Evolutionary conservation across 37 sponge, comb jelly and placozoan species (phyloP).

Genomic region (Spongia lamella): DNA sequence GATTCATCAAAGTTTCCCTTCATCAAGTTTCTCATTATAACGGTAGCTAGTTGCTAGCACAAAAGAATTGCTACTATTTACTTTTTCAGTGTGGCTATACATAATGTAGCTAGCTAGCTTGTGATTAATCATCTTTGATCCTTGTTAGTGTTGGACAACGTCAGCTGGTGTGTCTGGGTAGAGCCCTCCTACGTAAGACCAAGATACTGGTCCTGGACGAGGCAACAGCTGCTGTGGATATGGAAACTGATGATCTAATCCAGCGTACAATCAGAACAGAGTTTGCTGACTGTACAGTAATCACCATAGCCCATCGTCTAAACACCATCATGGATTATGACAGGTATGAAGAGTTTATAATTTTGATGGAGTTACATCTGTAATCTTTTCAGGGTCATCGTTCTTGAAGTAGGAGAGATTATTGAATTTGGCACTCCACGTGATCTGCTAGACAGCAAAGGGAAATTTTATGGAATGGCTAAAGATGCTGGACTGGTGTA

Average conservation of each 20-base stretch:
- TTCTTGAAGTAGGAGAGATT: slow-evolving; percentile 70
- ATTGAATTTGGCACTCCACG: slow-evolving; percentile 83
- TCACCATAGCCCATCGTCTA: slow-evolving; percentile 96
- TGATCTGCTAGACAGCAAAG: slow-evolving; percentile 47
- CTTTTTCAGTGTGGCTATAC: too few species aligned
- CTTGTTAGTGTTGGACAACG: slow-evolving; percentile 96
- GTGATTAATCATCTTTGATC: too few species aligned
- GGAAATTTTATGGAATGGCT: slow-evolving; percentile 76
- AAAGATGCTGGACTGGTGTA: slow-evolving; percentile 64
- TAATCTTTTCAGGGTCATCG: slow-evolving; percentile 53
- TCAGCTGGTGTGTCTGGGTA: slow-evolving; percentile 96
- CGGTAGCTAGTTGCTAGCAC: too few species aligned
- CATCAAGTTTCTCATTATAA: too few species aligned
- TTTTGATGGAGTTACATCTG: background rate
- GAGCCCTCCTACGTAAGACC: slow-evolving; percentile 93
- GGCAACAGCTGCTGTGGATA: slow-evolving; percentile 97
- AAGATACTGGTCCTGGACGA: slow-evolving; percentile 96
- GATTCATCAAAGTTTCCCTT: too few species aligned
- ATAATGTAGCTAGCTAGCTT: too few species aligned
- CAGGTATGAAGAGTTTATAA: slow-evolving; percentile 38
- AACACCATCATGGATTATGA: slow-evolving; percentile 98
- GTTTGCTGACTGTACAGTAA: slow-evolving; percentile 91
- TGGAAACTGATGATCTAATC: slow-evolving; percentile 96
- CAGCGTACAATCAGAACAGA: slow-evolving; percentile 92
- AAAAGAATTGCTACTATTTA: too few species aligned